Evolutionary conservation across 2,888 invertebrate species (phyloP).

Genomic region (Eustalomyia histrio): DNA sequence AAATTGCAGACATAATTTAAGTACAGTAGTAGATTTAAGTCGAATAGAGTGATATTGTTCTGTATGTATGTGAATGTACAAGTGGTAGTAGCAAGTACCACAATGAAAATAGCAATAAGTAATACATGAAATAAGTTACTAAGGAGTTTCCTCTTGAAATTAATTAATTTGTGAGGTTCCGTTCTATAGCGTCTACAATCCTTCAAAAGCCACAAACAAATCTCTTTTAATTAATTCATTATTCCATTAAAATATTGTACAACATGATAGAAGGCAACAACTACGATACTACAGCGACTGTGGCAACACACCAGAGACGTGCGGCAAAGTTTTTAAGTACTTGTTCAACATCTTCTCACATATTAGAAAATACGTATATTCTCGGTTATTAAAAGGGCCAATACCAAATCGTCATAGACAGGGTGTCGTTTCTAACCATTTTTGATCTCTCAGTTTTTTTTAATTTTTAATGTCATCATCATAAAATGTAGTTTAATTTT

Average conservation of each 20-base stretch:
- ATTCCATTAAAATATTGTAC: conserved; percentile 73
- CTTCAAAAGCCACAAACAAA: conserved; percentile 77
- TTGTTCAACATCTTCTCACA: no score
- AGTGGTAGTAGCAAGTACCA: neutral
- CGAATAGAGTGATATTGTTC: conserved; percentile 12
- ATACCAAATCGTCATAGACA: no score
- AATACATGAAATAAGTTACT: conserved; percentile 48
- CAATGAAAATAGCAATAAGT: conserved; percentile 39
- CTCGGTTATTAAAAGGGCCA: no score
- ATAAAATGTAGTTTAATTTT: no score
- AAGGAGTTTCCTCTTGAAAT: conserved; percentile 58
- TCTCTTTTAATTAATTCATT: conserved; percentile 78
- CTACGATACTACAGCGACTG: conserved; percentile 6
- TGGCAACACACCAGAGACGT: conserved; percentile 13
- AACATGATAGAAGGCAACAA: conserved; percentile 40
- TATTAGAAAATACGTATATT: no score
- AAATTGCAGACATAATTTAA: conserved; percentile 46
- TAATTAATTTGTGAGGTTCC: conserved; percentile 62
- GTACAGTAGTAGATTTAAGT: conserved; percentile 22
- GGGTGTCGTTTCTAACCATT: no score
- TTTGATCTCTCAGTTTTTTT: no score
- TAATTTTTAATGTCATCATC: no score
- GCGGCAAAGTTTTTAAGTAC: no score
- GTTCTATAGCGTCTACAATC: conserved; percentile 69
- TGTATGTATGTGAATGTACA: neutral